Evolutionary conservation across 2,797 vertebrate genomes (phyloP), one percentile per base, ranked within the genome.

Genomic region (Lutjanus argentimaculatus): DNA sequence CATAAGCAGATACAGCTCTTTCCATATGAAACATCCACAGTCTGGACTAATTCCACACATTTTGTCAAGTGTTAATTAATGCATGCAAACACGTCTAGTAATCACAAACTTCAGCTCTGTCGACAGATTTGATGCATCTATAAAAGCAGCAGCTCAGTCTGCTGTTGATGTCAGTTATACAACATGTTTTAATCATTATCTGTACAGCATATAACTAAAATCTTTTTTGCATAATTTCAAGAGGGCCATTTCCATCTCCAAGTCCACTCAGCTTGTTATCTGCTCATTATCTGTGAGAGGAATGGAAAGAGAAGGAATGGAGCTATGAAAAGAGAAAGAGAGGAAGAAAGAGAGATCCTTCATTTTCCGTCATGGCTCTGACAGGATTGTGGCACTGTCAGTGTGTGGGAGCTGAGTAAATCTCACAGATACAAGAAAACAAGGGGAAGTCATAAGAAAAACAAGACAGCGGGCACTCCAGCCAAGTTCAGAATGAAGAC

Each of bases 371-470:
- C 83, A 72, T 43, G 83, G 45, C 77, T 79, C 71, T 82, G 79
- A 86, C 62, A 84, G 88, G 78, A 89, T 71, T 89, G 83, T 58
- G 79, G 82, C 64, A 12, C 76, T 81, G 84, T 75, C 72, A 51
- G 63, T 88, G 86, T 88, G 88, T 91, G 84, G 84, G 91, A 90
- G 87, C 75, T 58, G 68, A 86, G 80, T 77, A 85, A 89, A 89
- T 61, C 82, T 82, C 79, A 84, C 79, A 82, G 85, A 93, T 19
- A 72, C 72, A 77, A 53, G 21, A 79, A 82, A 87, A 91, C 87
- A 91, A 91, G 91, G 80, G 76, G 55, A 83, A 80, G 83, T 70
- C 76, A 82, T 67, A 71, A 80, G 75, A 88, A 89, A 92, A 85
- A 80, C 73, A 86, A 93, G 84, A 91, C 85, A 67, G 67, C 61